These are phyloP conservation scores for Heliocidaris erythrogramma DNA, from an alignment of 35 echinoderm and acorn worm species.

Conservation along the genomic window DNA sequence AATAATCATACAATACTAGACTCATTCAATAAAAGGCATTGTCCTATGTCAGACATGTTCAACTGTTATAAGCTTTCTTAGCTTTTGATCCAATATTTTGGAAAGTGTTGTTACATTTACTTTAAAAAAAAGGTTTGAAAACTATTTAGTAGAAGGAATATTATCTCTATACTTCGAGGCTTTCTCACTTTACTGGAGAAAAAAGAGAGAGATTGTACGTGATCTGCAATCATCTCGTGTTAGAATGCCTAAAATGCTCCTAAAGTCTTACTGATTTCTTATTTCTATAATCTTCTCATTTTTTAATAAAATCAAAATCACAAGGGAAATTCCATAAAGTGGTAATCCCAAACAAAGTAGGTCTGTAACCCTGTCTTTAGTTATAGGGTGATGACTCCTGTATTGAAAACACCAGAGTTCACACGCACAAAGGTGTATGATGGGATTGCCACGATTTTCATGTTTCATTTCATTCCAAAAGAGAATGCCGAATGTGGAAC, in stretches of 20 bases:
- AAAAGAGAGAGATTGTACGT: neutral
- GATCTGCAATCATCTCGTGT: neutral
- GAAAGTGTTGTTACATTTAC: neutral
- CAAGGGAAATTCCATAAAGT: neutral
- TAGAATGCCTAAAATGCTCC: neutral
- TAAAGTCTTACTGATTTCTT: neutral
- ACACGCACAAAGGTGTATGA: slow-evolving; percentile 1
- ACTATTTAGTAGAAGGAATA: neutral
- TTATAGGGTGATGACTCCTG: neutral
- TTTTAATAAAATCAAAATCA: neutral
- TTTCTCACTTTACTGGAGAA: neutral
- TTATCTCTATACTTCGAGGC: neutral
- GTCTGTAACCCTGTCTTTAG: neutral
- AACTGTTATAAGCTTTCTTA: neutral
- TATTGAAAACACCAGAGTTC: neutral
- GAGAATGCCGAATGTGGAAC: neutral
- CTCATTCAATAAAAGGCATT: neutral
- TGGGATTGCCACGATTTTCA: neutral
- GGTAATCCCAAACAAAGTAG: neutral
- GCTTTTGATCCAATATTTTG: neutral
- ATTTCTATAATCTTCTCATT: neutral
- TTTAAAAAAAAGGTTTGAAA: neutral
- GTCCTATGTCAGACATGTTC: neutral
- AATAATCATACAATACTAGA: neutral
- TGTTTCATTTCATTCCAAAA: slow-evolving; percentile 19